phyloP scores from a whole-genome alignment of 2,113 vertebrate genomes.

The Halcyon senegalensis region DNA sequence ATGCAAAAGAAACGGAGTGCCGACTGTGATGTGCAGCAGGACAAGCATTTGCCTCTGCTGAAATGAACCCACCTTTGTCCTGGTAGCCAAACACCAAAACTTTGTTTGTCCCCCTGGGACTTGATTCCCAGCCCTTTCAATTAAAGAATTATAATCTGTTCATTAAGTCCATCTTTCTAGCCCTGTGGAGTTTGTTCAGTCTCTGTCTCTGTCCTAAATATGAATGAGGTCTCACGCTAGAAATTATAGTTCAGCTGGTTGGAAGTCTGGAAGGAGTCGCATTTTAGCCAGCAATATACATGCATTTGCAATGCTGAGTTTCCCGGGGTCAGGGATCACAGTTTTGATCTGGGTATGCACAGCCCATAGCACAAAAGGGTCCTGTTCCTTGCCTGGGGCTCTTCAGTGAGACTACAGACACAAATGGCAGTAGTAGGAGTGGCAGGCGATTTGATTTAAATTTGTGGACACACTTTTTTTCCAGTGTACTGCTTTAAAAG shows the following conservation, averaged over 20 bases:
- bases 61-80: background rate
- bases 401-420: background rate
- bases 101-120: background rate
- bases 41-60: background rate
- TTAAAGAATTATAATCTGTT: background rate
- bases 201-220: background rate
- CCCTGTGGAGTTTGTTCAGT: background rate
- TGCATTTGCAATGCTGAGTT: conserved; percentile 46
- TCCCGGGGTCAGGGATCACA: background rate
- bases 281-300: background rate
- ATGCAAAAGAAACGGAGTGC: background rate
- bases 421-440: background rate
- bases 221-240: background rate
- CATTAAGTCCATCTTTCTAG: background rate
- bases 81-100: background rate
- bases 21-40: background rate
- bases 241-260: conserved; percentile 1
- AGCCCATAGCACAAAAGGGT: background rate
- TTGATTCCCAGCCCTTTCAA: background rate
- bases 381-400: background rate
- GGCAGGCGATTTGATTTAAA: background rate
- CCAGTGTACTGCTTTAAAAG: background rate
- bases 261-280: background rate
- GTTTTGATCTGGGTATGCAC: conserved; percentile 13
- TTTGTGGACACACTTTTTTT: background rate